These are phyloP conservation scores for Anas platyrhynchos DNA, from an alignment of 2,113 vertebrate genomes.

Conservation along the genomic window DNA sequence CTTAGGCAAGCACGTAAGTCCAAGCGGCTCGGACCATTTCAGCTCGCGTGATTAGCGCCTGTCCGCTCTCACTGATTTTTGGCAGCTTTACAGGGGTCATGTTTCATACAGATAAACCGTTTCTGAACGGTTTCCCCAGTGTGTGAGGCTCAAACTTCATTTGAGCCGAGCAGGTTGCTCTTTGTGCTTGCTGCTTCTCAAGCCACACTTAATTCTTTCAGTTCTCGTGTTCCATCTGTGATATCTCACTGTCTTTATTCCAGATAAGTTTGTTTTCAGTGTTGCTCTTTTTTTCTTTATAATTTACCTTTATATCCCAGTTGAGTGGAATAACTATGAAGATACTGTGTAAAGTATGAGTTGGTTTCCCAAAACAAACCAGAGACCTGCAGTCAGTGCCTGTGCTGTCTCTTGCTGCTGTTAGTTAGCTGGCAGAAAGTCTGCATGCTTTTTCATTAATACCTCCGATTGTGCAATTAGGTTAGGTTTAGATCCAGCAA, in stretches of 20 bases:
- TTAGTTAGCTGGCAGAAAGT: neutral
- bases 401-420: neutral
- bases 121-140: constrained; percentile 49
- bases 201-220: constrained; percentile 1
- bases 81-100: constrained; percentile 56
- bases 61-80: neutral
- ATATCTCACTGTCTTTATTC: neutral
- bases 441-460: neutral
- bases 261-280: neutral
- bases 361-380: neutral
- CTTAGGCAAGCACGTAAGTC: neutral
- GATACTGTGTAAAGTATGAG: neutral
- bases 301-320: neutral
- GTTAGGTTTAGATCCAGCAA: neutral
- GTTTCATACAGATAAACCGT: constrained; percentile 13
- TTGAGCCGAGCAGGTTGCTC: neutral
- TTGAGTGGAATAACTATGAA: neutral
- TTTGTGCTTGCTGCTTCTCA: constrained; percentile 18
- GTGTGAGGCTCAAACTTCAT: constrained; percentile 39
- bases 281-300: neutral
- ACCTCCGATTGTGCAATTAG: neutral
- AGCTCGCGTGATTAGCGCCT: constrained; percentile 15
- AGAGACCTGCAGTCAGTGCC: neutral
- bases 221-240: neutral
- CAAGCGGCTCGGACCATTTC: neutral